A percentile compares a stretch with the other conserved stretches of the same genome.
Conservation (phyloP, 2,888 invertebrate species). For the Oscheius sp. region DNA sequence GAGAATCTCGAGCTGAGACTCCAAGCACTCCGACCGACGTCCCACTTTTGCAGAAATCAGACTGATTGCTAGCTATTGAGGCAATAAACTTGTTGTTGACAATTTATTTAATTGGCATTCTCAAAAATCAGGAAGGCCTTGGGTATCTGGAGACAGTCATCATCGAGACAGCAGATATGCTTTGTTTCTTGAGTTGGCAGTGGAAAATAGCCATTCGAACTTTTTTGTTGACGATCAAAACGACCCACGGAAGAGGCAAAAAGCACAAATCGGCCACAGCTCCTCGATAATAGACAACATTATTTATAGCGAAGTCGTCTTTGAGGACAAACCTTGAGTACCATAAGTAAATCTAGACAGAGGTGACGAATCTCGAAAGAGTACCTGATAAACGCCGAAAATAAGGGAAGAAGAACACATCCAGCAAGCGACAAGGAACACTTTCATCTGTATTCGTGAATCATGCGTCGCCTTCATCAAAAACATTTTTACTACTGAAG, state of each 20-base stretch:
- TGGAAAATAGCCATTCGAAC: not conserved
- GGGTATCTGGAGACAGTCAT: not conserved
- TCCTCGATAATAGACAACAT: not conserved
- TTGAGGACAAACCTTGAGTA: not conserved
- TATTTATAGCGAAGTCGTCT: conserved; percentile 8
- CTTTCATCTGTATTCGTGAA: conserved; percentile 4
- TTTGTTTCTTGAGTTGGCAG: not conserved
- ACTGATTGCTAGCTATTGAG: too few relatives aligned
- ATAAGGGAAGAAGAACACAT: conserved; percentile 11
- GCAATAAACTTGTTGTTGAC: too few relatives aligned
- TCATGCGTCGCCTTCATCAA: not conserved
- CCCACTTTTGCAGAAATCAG: too few relatives aligned
- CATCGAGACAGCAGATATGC: not conserved
- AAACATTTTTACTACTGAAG: not conserved
- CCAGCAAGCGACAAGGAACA: conserved; percentile 9
- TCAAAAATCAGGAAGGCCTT: too few relatives aligned
- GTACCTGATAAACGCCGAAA: conserved; percentile 8
- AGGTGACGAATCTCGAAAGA: not conserved
- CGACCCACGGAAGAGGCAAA: conserved; percentile 10
- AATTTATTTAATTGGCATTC: too few relatives aligned
- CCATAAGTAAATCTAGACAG: not conserved
- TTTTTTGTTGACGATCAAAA: conserved; percentile 2
- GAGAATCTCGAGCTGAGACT: too few relatives aligned
- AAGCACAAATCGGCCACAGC: conserved; percentile 10
- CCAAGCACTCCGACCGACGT: too few relatives aligned